Evolutionary conservation across 1,140 invertebrate genomes (phyloP).

Genomic region (Megathymus violae): DNA sequence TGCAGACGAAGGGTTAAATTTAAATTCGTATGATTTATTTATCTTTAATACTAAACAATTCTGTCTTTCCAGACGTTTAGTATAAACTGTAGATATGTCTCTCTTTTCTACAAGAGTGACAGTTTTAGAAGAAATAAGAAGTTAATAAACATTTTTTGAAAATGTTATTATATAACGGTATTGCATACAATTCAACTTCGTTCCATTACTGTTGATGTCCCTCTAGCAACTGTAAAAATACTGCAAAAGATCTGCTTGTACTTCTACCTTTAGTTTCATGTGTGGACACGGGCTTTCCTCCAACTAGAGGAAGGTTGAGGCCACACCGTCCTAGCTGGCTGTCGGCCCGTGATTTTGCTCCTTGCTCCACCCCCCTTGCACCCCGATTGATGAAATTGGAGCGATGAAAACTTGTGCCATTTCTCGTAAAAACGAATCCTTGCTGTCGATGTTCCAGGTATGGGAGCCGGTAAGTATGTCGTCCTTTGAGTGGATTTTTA

Average conservation of each 20-base stretch:
- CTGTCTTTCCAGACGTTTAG: neutral
- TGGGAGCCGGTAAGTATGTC: neutral
- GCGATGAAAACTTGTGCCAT: neutral
- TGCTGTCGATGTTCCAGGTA: neutral
- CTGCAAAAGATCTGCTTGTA: neutral
- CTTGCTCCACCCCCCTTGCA: neutral
- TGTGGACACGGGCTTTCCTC: neutral
- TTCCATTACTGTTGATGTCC: neutral
- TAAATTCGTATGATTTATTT: conserved; percentile 1
- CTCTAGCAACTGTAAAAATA: neutral
- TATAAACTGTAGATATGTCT: conserved; percentile 20
- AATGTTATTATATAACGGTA: neutral
- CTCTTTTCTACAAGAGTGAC: neutral
- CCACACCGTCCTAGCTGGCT: neutral
- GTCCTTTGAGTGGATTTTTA: neutral
- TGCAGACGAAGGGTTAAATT: neutral
- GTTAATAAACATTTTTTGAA: neutral
- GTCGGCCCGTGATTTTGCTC: neutral
- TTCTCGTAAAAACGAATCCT: neutral
- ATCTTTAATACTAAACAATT: neutral
- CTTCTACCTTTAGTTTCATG: neutral
- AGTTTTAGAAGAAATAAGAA: neutral
- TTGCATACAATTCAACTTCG: neutral
- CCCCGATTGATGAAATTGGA: neutral
- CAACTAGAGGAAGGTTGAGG: neutral